Conservation (phyloP, 2,888 invertebrate genomes). For the Pseudanteris insignis region DNA sequence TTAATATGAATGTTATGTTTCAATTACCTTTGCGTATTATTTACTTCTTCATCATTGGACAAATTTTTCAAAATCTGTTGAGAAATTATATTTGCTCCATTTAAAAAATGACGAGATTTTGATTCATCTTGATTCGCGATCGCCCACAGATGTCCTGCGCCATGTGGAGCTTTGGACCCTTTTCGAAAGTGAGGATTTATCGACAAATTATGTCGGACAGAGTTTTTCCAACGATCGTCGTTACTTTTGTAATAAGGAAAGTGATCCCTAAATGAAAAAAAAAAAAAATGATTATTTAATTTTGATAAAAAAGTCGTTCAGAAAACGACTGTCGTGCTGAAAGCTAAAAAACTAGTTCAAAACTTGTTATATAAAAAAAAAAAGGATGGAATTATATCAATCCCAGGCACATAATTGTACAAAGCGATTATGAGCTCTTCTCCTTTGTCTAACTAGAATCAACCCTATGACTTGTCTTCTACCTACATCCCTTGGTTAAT, state of each 20-base stretch:
- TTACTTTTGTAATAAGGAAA: conserved; percentile 90
- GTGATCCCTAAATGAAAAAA: conserved; percentile 74
- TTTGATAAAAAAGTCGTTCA: neutral
- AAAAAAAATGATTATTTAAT: neutral
- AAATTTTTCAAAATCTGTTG: conserved; percentile 34
- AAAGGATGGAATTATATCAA: conserved; percentile 28
- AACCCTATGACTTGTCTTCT: conserved; percentile 31
- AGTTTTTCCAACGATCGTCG: conserved; percentile 93
- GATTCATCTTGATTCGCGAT: conserved; percentile 76
- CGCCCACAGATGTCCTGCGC: conserved; percentile 91
- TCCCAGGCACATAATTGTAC: conserved; percentile 53
- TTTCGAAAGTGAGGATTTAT: conserved; percentile 93
- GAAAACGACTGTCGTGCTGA: too few relatives aligned
- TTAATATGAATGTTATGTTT: too few relatives aligned
- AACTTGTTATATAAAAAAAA: too few relatives aligned
- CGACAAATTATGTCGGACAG: conserved; percentile 88
- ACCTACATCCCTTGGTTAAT: conserved; percentile 41
- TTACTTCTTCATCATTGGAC: conserved; percentile 23
- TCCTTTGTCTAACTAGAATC: conserved; percentile 42
- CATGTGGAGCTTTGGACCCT: conserved; percentile 85
- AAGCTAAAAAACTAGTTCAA: too few relatives aligned
- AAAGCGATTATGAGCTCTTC: conserved; percentile 29
- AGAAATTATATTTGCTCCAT: conserved; percentile 36
- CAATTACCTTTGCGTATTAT: too few relatives aligned
- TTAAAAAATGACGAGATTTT: conserved; percentile 56